These are phyloP conservation scores for Cecropterus lyciades DNA, from an alignment of 1,140 invertebrate species.

Conservation along the genomic window DNA sequence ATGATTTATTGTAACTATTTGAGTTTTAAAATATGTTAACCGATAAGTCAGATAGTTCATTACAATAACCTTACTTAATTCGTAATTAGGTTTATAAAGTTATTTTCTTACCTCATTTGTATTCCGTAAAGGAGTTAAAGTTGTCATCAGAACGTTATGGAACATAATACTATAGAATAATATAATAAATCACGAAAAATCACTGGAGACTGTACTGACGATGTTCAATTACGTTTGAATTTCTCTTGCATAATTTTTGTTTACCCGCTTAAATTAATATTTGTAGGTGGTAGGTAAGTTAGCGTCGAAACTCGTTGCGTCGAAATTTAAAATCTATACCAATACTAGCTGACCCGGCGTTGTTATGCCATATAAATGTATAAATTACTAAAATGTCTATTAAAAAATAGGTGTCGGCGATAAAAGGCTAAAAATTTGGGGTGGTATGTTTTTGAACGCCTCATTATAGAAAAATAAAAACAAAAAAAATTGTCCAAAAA, in stretches of 20 bases:
- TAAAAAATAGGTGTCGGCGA: no score
- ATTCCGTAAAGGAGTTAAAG: slow-evolving; percentile 49
- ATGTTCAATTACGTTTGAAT: neutral
- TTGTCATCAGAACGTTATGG: slow-evolving; percentile 50
- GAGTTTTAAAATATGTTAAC: slow-evolving; percentile 12
- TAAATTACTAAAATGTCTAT: no score
- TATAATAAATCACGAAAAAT: neutral
- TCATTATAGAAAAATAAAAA: no score
- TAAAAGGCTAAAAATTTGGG: no score
- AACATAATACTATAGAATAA: slow-evolving; percentile 46
- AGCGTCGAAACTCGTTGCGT: no score
- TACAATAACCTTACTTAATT: neutral
- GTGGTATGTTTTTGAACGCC: no score
- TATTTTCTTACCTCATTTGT: slow-evolving; percentile 54
- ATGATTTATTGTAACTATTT: no score
- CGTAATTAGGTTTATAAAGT: neutral
- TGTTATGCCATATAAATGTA: no score
- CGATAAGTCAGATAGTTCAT: neutral
- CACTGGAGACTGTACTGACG: neutral
- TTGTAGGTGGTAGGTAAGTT: neutral
- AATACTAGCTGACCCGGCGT: no score
- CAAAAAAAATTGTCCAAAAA: no score
- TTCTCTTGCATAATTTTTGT: neutral
- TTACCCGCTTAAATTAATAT: neutral
- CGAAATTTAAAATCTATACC: no score